phyloP scores from a whole-genome alignment of 2,888 invertebrate genomes.

The Spialia ferax region DNA sequence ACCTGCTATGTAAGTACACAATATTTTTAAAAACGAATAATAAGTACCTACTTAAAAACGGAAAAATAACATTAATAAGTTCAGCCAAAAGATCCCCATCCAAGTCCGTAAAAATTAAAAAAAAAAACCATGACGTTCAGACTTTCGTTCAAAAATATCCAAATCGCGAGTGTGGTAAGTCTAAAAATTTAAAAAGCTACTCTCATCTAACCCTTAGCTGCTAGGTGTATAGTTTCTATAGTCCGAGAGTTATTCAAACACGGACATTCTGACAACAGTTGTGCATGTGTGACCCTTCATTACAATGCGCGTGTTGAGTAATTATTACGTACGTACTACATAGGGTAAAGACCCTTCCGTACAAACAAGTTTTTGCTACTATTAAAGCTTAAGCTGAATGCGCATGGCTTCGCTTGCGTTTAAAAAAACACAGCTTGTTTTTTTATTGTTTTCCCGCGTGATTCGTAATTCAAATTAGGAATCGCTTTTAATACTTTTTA shows the following conservation, averaged over 20 bases:
- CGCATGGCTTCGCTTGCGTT: neutral
- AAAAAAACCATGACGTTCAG: neutral
- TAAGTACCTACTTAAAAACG: too few species aligned
- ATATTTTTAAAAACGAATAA: too few species aligned
- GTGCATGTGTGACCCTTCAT: conserved; percentile 14
- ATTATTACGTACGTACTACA: conserved; percentile 34
- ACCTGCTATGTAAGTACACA: too few species aligned
- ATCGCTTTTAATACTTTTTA: too few species aligned
- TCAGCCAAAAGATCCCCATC: too few species aligned
- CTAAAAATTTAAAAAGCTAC: neutral
- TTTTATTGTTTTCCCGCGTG: neutral
- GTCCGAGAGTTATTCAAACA: conserved; percentile 35
- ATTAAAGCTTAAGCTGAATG: neutral
- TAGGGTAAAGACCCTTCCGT: conserved; percentile 23
- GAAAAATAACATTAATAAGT: too few species aligned
- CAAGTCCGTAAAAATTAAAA: neutral
- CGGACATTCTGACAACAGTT: conserved; percentile 24
- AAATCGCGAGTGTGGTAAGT: too few species aligned
- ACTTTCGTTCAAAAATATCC: neutral
- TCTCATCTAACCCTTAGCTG: conserved; percentile 17
- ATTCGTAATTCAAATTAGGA: too few species aligned
- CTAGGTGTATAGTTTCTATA: neutral
- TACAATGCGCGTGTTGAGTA: conserved; percentile 28
- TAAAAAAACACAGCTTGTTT: neutral
- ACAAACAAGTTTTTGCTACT: conserved; percentile 12